Percentiles rank a stretch among this genome's conserved stretches.
Evolutionary conservation across 2,113 vertebrate genomes (phyloP).

Genomic region (Dasyornis broadbenti): DNA sequence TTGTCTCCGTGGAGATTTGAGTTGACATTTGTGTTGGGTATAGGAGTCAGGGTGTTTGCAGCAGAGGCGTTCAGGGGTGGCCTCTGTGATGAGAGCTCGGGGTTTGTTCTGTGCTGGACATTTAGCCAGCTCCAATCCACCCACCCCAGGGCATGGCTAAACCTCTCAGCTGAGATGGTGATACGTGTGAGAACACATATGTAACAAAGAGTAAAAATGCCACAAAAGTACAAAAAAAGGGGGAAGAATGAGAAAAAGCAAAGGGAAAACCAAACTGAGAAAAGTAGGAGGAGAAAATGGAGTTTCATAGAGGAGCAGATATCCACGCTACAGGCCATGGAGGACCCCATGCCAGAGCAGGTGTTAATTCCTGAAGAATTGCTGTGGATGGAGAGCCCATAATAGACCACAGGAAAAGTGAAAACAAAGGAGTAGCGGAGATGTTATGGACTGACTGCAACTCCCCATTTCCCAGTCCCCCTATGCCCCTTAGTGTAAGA

Average conservation of each 20-base stretch:
- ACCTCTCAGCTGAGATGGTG: neutral
- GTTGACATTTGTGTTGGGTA: neutral
- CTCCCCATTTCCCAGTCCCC: neutral
- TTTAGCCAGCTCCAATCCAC: neutral
- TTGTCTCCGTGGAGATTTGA: neutral
- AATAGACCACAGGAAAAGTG: neutral
- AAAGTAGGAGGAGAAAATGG: neutral
- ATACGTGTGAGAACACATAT: neutral
- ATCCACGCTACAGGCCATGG: neutral
- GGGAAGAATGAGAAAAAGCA: neutral
- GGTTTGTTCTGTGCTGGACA: neutral
- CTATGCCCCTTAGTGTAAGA: neutral
- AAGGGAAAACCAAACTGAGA: neutral
- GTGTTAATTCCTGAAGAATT: neutral
- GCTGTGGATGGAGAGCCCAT: neutral
- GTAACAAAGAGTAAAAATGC: neutral
- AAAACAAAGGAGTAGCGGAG: neutral
- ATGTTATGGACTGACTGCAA: neutral
- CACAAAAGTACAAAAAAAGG: neutral
- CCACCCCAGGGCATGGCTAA: neutral
- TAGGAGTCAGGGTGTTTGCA: neutral
- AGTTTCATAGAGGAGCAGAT: neutral
- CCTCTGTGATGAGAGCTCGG: rapidly evolving
- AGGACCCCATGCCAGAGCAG: neutral
- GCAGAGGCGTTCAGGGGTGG: neutral